These are phyloP conservation scores for Plutella xylostella DNA, from an alignment of 2,888 invertebrate species.

Conservation along the genomic window DNA sequence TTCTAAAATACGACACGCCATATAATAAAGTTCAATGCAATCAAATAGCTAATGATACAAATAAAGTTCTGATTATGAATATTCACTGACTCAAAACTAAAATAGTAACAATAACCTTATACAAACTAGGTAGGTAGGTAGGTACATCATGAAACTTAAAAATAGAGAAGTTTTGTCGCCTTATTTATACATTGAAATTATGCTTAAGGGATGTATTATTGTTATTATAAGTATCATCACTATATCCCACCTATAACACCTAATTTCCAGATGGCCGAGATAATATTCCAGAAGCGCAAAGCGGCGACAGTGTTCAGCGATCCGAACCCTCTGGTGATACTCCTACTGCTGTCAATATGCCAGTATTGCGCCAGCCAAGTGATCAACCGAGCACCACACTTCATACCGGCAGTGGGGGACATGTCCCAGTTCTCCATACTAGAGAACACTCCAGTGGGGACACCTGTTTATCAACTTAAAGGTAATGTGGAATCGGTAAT, in stretches of 20 bases:
- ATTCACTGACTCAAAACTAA: too few species aligned
- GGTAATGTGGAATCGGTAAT: slow-evolving; percentile 48
- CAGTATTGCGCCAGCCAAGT: slow-evolving; percentile 56
- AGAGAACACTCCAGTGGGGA: slow-evolving; percentile 80
- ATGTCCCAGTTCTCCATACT: slow-evolving; percentile 80
- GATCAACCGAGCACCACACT: slow-evolving; percentile 79
- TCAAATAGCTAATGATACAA: too few species aligned
- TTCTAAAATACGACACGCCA: too few species aligned
- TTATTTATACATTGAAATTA: neutral
- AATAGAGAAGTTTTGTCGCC: neutral
- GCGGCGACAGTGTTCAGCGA: slow-evolving; percentile 40
- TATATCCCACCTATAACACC: neutral
- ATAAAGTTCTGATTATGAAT: too few species aligned
- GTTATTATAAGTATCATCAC: neutral
- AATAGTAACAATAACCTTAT: too few species aligned
- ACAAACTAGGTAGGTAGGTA: too few species aligned
- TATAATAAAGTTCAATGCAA: too few species aligned
- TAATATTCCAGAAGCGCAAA: slow-evolving; percentile 48
- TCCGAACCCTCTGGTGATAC: slow-evolving; percentile 40
- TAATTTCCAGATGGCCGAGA: slow-evolving; percentile 56
- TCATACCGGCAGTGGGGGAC: slow-evolving; percentile 79
- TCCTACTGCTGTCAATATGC: slow-evolving; percentile 35
- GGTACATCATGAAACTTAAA: too few species aligned
- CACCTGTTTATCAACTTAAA: slow-evolving; percentile 80
- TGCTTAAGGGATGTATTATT: too few species aligned